Conservation (phyloP, 2,888 invertebrate genomes). For the Acronicta alni region DNA sequence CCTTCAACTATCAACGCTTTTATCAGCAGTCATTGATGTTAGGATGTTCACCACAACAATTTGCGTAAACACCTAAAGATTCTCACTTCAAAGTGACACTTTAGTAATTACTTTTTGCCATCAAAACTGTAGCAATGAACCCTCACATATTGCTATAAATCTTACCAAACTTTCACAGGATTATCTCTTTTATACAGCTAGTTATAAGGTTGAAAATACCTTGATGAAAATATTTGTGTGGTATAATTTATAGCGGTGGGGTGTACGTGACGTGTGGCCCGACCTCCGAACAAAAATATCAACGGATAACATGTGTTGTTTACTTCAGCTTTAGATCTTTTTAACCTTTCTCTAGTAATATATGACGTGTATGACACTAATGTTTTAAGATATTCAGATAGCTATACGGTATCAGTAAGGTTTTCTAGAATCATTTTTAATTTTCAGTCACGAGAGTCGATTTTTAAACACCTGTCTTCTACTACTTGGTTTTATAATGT, state of each 20-base stretch:
- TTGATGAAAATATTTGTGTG: slow-evolving; percentile 1
- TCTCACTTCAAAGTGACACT: slow-evolving; percentile 46
- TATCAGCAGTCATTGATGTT: slow-evolving; percentile 34
- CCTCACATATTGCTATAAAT: slow-evolving; percentile 21
- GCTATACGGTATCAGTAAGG: not conserved
- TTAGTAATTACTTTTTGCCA: slow-evolving; percentile 46
- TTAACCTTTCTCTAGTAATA: slow-evolving; percentile 39
- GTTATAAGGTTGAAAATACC: slow-evolving; percentile 10
- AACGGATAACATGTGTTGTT: slow-evolving; percentile 53
- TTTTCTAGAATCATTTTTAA: slow-evolving; percentile 12
- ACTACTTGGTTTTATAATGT: no score
- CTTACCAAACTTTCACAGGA: slow-evolving; percentile 3
- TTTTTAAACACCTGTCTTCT: no score
- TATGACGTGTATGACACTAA: slow-evolving; percentile 11
- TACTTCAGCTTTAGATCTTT: slow-evolving; percentile 46
- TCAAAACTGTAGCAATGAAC: slow-evolving; percentile 34
- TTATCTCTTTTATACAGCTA: slow-evolving; percentile 2
- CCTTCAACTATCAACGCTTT: slow-evolving; percentile 2
- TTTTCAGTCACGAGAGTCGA: not conserved
- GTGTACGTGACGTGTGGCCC: slow-evolving; percentile 47
- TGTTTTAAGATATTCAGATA: slow-evolving; percentile 2
- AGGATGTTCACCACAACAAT: slow-evolving; percentile 25
- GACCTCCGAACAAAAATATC: slow-evolving; percentile 51
- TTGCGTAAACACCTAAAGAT: slow-evolving; percentile 27
- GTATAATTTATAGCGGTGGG: slow-evolving; percentile 39